Evolutionary conservation across 2,797 vertebrate species (phyloP), one percentile per base, ranked within the genome.

Genomic region (Sebastes hopkinsi): DNA sequence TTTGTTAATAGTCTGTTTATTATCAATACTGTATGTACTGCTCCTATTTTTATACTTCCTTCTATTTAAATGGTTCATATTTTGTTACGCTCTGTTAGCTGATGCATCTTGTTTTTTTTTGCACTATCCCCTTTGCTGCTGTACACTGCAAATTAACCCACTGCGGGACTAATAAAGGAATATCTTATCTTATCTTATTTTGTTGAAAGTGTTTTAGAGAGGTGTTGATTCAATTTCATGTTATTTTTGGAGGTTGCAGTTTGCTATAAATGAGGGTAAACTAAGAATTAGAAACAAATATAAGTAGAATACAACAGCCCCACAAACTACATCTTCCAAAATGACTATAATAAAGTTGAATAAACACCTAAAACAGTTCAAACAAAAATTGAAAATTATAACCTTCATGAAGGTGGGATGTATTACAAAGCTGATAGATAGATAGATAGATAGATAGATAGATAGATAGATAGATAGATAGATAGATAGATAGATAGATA

Each of bases 1-100:
- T 42, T 13, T 42, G 0, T 16, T 6, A 42, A 42, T 0, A 16
- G 38, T 16, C 13, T 38, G 36, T 38, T 38, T 38, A 14, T 38
- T 38, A 0, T 38, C 36, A 0, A 42, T 42, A 42, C 38, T 16
- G 38, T 42, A 16, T 42, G 3, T 42, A 14, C 38, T 6, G 0
- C 38, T 16, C 38, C 38, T 14, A 42, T 42, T 42, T 16, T 16
- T 42, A 42, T 42, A 36, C 34, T 36, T 36, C 34, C 11, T 36
- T 36, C 34, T 36, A 12, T 36, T 13, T 36, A 36, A 13, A 13
- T 36, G 38, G 14, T 6, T 0, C 0, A 16, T 42, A 42, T 16
- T 42, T 42, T 42, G 38, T 42, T 42, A 42, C 38, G 16, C 13
- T 42, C 1, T 42, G 38, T 42, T 42, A 14, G 38, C 38, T 42